Percentiles rank a stretch among this genome's conserved stretches.
Conservation (phyloP, 2,797 vertebrate species). For the Antrozous pallidus region DNA sequence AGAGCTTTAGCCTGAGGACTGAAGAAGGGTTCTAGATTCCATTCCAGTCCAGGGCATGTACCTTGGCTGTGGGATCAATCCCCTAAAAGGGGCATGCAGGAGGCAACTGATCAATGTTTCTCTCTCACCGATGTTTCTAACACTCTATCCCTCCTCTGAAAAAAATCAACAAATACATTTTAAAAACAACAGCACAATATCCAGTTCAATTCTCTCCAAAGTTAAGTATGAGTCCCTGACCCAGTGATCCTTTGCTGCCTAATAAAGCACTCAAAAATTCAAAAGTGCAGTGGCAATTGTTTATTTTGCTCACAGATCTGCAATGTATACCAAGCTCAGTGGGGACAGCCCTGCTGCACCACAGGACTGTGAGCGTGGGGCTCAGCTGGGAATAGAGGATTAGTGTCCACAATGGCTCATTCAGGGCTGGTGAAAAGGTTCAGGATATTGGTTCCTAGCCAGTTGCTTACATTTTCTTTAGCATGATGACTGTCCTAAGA, state of each 20-base stretch:
- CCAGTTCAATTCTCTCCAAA: neutral
- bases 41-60: too few species aligned
- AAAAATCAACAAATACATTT: too few species aligned
- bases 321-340: neutral
- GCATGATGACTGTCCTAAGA: neutral
- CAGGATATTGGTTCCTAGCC: neutral
- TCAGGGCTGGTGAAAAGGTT: neutral
- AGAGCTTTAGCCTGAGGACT: too few species aligned
- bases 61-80: too few species aligned
- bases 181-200: too few species aligned
- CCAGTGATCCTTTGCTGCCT: neutral
- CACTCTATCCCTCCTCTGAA: too few species aligned
- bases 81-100: too few species aligned
- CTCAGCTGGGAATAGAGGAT: neutral
- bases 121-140: too few species aligned
- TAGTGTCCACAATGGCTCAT: neutral
- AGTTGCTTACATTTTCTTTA: neutral
- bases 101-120: too few species aligned
- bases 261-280: neutral
- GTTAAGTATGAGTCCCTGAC: neutral
- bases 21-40: too few species aligned
- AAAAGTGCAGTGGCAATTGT: neutral
- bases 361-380: neutral
- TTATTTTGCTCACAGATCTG: neutral
- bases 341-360: neutral